Conservation (phyloP, 2,888 invertebrate genomes). For the Oligia strigilis region DNA sequence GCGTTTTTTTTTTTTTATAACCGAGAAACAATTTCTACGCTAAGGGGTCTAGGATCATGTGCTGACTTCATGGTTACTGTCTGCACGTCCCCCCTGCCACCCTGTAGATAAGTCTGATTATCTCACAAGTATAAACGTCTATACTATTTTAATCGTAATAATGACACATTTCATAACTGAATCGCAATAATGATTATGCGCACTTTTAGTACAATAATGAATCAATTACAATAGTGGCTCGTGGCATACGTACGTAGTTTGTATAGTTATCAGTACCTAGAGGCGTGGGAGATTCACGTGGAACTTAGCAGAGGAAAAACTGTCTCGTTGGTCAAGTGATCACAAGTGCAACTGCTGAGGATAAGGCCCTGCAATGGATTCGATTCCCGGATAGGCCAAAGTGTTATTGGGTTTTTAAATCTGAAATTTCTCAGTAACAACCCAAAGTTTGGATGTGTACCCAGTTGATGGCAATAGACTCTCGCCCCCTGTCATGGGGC, state of each 20-base stretch:
- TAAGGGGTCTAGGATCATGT: too few relatives aligned
- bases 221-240: constrained; percentile 14
- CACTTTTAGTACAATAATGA: constrained; percentile 18
- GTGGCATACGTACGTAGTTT: not conserved
- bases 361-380: too few relatives aligned
- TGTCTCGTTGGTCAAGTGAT: not conserved
- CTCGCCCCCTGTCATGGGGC: not conserved
- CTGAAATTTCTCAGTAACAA: not conserved
- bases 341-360: not conserved
- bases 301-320: not conserved
- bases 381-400: not conserved
- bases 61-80: not conserved
- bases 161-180: constrained; percentile 32
- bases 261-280: not conserved
- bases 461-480: not conserved
- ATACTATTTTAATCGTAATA: constrained; percentile 7
- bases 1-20: not conserved
- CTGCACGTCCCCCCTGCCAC: not conserved
- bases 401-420: not conserved
- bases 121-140: constrained; percentile 44
- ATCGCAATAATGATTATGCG: constrained; percentile 46
- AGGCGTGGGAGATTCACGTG: constrained; percentile 25
- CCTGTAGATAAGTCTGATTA: constrained; percentile 10
- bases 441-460: not conserved
- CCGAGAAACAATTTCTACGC: too few relatives aligned